Evolutionary conservation across 35 echinoderm and acorn worm species (phyloP).

Genomic region (Chiridota heheva): DNA sequence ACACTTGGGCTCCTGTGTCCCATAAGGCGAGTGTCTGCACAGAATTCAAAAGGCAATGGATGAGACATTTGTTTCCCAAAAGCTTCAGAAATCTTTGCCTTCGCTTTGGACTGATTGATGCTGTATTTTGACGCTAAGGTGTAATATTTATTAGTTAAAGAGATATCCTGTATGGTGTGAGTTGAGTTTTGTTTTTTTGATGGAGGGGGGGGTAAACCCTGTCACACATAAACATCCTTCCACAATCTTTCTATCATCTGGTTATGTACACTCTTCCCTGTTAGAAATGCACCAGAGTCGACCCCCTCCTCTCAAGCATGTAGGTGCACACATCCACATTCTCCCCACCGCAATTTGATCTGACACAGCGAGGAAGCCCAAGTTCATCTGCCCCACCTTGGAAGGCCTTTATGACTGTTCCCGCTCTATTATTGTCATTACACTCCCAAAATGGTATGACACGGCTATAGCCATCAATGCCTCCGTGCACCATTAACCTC

Average conservation of each 20-base stretch:
- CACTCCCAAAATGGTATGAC: constrained; percentile 22
- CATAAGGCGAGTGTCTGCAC: constrained; percentile 29
- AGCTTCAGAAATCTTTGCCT: constrained; percentile 3
- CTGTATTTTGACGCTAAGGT: too few species aligned
- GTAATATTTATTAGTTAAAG: too few species aligned
- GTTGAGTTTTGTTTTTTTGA: too few species aligned
- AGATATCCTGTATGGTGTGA: too few species aligned
- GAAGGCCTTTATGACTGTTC: constrained; percentile 37
- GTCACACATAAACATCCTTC: constrained; percentile 78
- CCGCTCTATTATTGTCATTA: constrained; percentile 29
- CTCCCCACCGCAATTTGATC: constrained; percentile 51
- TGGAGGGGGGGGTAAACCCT: too few species aligned
- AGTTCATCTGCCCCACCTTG: constrained; percentile 10
- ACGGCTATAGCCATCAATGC: constrained; percentile 59
- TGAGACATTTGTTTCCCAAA: constrained; percentile 44
- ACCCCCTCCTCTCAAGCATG: constrained; percentile 53
- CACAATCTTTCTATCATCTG: constrained; percentile 61
- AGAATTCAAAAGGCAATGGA: constrained; percentile 36
- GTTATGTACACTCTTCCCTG: constrained; percentile 59
- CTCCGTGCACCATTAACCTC: constrained; percentile 63
- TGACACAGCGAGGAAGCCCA: constrained; percentile 49
- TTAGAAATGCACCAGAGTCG: constrained; percentile 44
- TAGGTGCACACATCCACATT: constrained; percentile 50
- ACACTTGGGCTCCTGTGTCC: constrained; percentile 75
- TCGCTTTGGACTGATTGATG: constrained; percentile 20